Evolutionary conservation across 1,140 invertebrate genomes (phyloP), one percentile per base, ranked within the genome.

Genomic region (Latrodectus geometricus): DNA sequence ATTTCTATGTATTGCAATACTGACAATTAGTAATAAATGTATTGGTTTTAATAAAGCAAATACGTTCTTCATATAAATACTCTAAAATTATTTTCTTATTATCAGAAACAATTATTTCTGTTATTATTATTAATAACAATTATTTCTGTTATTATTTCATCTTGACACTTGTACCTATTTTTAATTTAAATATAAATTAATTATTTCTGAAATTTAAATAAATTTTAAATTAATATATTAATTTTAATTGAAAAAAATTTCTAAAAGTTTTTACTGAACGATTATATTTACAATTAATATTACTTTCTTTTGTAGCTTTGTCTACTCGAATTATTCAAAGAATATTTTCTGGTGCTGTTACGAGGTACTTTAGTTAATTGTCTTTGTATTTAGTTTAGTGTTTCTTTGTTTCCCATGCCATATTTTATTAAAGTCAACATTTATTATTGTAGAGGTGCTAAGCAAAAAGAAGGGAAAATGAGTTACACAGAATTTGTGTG

Each of bases 401-500:
- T 70, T 12, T 70, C 14, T 21, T 20, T 70, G 14, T 17, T 70
- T 70, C 11, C 20, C 14, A n/a, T n/a, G 12, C 69, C 9, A 49
- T 15, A 23, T 48, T 48, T 74, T 4, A 74, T 49, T 74, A 23
- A 48, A n/a, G 21, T 15, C 0, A 0, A 17, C 8, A 74, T 35
- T 74, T 49, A n/a, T 5, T 8, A 17, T 76, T 86, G 23, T n/a
- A 87, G 96, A 89, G 94, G 94, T 82, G 89, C 88, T 86, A 88
- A 89, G 20, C 88, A 91, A 21, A 91, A 91, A 88, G 93, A 94
- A 77, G 94, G 94, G 52, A 94, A 96, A 89, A 99, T 99, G 97
- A 97, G 96, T 72, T 99, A 99, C 90, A 96, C 96, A 0, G 98
- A 99, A 91, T 99, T 99, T 92, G 98, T 99, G 1, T 99, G 98